A percentile compares a stretch with the other conserved stretches of the same genome.
Evolutionary conservation across 2,888 invertebrate genomes (phyloP).

Genomic region (Rhagium mordax): DNA sequence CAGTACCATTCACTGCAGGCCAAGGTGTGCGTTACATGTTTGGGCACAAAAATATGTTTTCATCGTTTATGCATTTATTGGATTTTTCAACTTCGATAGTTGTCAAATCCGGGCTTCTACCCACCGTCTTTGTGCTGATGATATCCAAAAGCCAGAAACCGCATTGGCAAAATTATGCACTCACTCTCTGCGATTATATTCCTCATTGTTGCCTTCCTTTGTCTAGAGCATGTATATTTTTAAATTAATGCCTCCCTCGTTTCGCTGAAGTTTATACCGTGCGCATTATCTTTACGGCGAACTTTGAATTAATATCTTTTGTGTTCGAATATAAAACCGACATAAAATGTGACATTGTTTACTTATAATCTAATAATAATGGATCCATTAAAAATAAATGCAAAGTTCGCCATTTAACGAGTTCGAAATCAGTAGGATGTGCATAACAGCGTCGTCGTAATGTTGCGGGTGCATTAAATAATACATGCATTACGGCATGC

Average conservation of each 20-base stretch:
- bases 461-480: conserved; percentile 53
- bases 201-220: too few species aligned
- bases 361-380: conserved; percentile 35
- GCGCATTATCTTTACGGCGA: neutral
- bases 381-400: conserved; percentile 31
- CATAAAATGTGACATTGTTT: conserved; percentile 35
- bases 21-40: neutral
- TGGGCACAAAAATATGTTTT: too few species aligned
- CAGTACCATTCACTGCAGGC: neutral
- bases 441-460: conserved; percentile 52
- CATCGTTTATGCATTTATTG: too few species aligned
- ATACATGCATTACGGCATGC: conserved; percentile 55
- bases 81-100: too few species aligned
- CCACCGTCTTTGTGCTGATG: too few species aligned
- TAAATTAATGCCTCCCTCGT: neutral
- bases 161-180: too few species aligned
- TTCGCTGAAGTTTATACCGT: conserved; percentile 3
- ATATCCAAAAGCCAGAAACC: too few species aligned
- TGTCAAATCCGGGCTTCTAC: too few species aligned
- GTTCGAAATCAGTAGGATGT: conserved; percentile 47
- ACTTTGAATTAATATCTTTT: conserved; percentile 19
- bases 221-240: too few species aligned
- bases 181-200: too few species aligned
- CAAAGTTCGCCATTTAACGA: conserved; percentile 37
- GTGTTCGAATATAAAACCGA: conserved; percentile 14